Evolutionary conservation across 2,888 invertebrate genomes (phyloP), one percentile per base, ranked within the genome.

Genomic region (Eristalis pertinax): DNA sequence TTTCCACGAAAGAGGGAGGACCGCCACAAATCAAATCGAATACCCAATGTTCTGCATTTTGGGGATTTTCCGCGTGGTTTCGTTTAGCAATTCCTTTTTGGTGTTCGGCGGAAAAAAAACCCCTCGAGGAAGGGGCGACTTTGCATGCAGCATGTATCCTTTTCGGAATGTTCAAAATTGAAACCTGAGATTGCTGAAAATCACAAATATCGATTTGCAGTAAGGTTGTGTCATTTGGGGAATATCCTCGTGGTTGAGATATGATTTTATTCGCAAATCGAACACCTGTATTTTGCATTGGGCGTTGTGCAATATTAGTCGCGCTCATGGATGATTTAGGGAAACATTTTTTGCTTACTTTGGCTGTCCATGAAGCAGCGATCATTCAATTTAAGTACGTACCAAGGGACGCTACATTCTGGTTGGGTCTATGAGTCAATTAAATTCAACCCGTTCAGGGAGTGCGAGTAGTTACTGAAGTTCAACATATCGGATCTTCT

Each of bases 171-270:
- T 32, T 56, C 35, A 70, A 62, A 70, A 76, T 50, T 41, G 69
- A 65, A 70, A 64, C 62, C 32, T 22, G 62, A 24, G 24, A 26
- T 41, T 38, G 43, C 41, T 19, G 35, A n/a, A 24, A 75, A 82
- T 75, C 69, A 64, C 67, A 62, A 82, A 76, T 76, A 82, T 82
- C 76, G 82, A 82, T 82, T 82, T 70, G 58, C n/a, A 43, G 41
- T 60, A 68, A 64, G 56, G 13, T 75, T 64, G 32, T 32, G 32
- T 32, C 10, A 4, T 32, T 69, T 69, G 63, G n/a, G 63, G 41
- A 38, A 58, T 65, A 65, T 76, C 60, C 60, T 43, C 69, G 74
- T 75, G 63, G 41, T 58, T 75, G 56, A 32, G 32, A 69, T n/a
- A 22, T 13, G 15, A 5, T 60, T 15, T 81, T 69, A 65, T 64